Base-by-base conservation (phyloP, 2,797 vertebrate species). In the Eutrigla gurnardus region DNA sequence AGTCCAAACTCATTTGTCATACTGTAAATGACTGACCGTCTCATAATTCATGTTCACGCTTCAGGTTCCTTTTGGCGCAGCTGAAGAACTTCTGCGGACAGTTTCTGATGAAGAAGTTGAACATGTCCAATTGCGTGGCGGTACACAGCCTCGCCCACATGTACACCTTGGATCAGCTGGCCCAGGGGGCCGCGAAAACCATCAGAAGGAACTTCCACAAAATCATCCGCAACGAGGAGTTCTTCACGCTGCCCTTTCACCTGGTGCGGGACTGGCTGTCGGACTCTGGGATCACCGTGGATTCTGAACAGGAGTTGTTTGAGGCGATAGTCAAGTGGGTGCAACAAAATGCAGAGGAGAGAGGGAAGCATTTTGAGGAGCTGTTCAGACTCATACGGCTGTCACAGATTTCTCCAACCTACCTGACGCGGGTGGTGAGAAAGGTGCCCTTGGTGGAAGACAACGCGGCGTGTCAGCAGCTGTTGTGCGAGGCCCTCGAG, bases 101-200 rank as follows among this genome's bases (percentile, higher is more conserved):
- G 77, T 98, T 97, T 79, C 92, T 98, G 70, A 96, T 96, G 94
- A 97, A 96, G 88, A 97, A 97, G 25, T 91, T 98, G 76, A 97
- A 93, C 61, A 91, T 97, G 42, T 96, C 96, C 39, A 98, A 98
- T 85, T 98, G 97, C 5, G 96, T 98, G 1, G 96, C 97, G 0
- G 95, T 97, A 75, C 97, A 98, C 88, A 97, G 96, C 84, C 88
- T 98, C 70, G 97, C 97, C 32, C 96, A 97, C 87, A 97, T 97
- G 96, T 97, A 97, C 69, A 96, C 95, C 3, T 83, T 98, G 80
- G 96, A 95, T 65, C 96, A 96, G 54, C 92, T 97, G 76, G 95
- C 96, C 33, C 90, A 96, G 73, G 95, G 94, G 75, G 96, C 96
- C 0, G 96, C 96, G 0, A 94, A 96, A 75, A 97, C 95, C 88